A percentile compares a stretch with the other conserved stretches of the same genome.
phyloP scores from a whole-genome alignment of 2,113 vertebrate species.

The Pteronura brasiliensis region DNA sequence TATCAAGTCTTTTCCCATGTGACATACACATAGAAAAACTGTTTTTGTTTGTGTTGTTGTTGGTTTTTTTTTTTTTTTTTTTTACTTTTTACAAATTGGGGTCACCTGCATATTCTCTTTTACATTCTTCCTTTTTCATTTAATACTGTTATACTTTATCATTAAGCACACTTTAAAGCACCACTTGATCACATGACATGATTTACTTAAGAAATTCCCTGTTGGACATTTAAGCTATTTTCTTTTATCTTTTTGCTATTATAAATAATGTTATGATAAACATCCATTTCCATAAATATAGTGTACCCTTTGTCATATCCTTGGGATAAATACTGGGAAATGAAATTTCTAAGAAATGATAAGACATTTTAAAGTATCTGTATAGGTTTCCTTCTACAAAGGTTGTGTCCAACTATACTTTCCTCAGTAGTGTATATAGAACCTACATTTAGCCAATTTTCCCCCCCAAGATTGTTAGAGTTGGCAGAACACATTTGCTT shows the following conservation, averaged over 20 bases:
- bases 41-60: background rate
- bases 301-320: background rate
- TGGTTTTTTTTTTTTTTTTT: background rate
- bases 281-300: conserved; percentile 27
- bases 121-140: background rate
- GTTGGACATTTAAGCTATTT: background rate
- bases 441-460: background rate
- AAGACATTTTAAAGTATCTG: background rate
- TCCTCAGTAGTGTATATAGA: background rate
- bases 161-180: conserved; percentile 26
- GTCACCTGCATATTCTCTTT: background rate
- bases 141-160: background rate
- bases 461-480: background rate
- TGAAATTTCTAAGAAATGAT: conserved; percentile 36
- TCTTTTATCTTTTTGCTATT: background rate
- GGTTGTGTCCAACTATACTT: background rate
- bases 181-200: background rate
- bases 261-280: conserved; percentile 32
- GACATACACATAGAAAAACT: background rate
- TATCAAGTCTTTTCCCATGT: background rate
- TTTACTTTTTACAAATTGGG: background rate
- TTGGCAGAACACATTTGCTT: background rate
- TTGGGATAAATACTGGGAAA: conserved; percentile 6
- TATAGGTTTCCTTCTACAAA: background rate
- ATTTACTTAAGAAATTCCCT: conserved; percentile 27